Evolutionary conservation across 2,797 vertebrate species (phyloP).

Genomic region (Cetoscarus ocellatus): DNA sequence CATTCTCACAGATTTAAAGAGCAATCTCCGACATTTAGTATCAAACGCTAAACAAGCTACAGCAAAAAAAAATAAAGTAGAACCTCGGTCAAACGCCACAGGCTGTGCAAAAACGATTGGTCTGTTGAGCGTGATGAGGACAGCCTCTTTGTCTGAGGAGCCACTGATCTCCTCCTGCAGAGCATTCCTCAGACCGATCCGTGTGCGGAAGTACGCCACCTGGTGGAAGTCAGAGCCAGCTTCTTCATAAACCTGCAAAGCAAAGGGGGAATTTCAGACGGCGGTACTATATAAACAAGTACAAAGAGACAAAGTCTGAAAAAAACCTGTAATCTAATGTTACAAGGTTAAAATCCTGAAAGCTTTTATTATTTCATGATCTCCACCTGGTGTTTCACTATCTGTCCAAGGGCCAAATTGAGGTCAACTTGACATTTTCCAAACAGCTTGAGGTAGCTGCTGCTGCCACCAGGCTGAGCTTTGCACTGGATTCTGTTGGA

Average conservation of each 20-base stretch:
- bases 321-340: background rate
- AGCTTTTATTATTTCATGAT: background rate
- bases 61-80: constrained; percentile 8
- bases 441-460: constrained; percentile 98
- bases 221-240: constrained; percentile 99
- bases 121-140: constrained; percentile 97
- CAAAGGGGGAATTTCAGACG: background rate
- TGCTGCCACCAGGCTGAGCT: constrained; percentile 93
- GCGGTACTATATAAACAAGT: background rate
- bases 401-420: constrained; percentile 96
- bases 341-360: background rate
- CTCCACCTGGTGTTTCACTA: constrained; percentile 96
- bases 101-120: constrained; percentile 98
- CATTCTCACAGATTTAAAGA: background rate
- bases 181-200: constrained; percentile 96
- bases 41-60: too few relatives aligned
- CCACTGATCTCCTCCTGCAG: constrained; percentile 97
- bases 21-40: background rate
- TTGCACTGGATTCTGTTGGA: constrained; percentile 98
- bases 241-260: constrained; percentile 96
- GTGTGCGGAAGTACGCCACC: constrained; percentile 98
- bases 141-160: constrained; percentile 96
- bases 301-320: fast-evolving
- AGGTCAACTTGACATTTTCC: constrained; percentile 99
- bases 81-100: constrained; percentile 98